These are phyloP conservation scores for Sebastes paucispinis DNA, from an alignment of 2,797 vertebrate species.

Conservation along the genomic window DNA sequence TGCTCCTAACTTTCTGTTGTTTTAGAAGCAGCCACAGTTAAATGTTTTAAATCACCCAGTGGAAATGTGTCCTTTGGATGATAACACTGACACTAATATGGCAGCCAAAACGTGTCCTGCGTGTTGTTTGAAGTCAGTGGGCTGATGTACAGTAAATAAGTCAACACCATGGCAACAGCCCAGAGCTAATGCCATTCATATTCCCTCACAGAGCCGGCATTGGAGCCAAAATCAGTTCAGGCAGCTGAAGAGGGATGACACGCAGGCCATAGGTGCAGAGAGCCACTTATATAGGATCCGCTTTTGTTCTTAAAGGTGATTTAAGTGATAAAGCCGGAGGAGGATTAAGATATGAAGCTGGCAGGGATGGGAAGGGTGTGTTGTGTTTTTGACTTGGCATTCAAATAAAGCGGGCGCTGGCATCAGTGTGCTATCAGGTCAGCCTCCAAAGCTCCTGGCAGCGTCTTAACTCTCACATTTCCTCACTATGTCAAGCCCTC, in stretches of 20 bases:
- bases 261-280: constrained; percentile 8
- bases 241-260: constrained; percentile 36
- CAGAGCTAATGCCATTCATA: constrained; percentile 63
- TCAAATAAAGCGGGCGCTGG: constrained; percentile 30
- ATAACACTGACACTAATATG: constrained; percentile 66
- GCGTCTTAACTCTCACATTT: constrained; percentile 40
- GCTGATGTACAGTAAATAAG: constrained; percentile 75
- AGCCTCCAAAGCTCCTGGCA: constrained; percentile 42
- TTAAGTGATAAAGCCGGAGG: constrained; percentile 48
- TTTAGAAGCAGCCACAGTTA: constrained; percentile 9
- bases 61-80: constrained; percentile 70
- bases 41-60: constrained; percentile 49
- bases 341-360: constrained; percentile 40
- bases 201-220: constrained; percentile 38
- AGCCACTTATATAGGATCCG: constrained; percentile 39
- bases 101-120: constrained; percentile 50
- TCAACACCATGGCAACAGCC: constrained; percentile 74
- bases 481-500: constrained; percentile 16
- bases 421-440: constrained; percentile 31
- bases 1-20: constrained; percentile 24
- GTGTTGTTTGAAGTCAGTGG: constrained; percentile 67
- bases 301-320: constrained; percentile 53
- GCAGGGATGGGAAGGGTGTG: background rate
- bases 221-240: constrained; percentile 48
- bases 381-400: constrained; percentile 34